Conservation (phyloP, 2,888 invertebrate genomes). For the Isoperla grammatica region DNA sequence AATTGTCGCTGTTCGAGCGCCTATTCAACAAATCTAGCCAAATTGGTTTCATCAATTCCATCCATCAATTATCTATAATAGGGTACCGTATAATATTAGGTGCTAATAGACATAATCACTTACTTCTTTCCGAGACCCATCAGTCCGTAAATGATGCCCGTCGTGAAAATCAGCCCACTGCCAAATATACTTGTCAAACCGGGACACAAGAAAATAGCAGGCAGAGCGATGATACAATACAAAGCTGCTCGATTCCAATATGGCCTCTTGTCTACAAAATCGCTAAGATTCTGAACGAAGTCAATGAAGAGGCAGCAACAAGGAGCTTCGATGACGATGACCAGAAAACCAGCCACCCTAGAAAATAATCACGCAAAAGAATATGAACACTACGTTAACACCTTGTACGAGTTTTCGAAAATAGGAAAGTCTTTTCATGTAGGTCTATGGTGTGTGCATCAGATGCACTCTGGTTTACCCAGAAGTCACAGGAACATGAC, state of each 20-base stretch:
- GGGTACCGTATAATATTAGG: too few species aligned
- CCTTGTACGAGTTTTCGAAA: too few species aligned
- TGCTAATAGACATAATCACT: constrained; percentile 52
- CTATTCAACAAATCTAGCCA: too few species aligned
- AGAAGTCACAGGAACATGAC: too few species aligned
- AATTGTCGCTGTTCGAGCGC: too few species aligned
- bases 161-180: constrained; percentile 80
- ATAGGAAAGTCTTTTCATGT: too few species aligned
- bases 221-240: constrained; percentile 74
- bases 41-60: too few species aligned
- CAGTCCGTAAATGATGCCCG: constrained; percentile 87
- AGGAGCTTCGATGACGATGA: constrained; percentile 89
- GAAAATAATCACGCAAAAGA: constrained; percentile 5
- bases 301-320: constrained; percentile 97
- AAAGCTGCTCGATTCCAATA: constrained; percentile 84
- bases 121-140: constrained; percentile 95
- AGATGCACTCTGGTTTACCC: too few species aligned
- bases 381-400: too few species aligned
- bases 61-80: too few species aligned
- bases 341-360: constrained; percentile 73
- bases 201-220: constrained; percentile 73
- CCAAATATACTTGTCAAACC: constrained; percentile 75
- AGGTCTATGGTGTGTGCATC: too few species aligned
- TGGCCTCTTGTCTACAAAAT: constrained; percentile 75
- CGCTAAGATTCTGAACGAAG: constrained; percentile 81